These are phyloP conservation scores for Xiphorhynchus elegans DNA, from an alignment of 2,113 vertebrate genomes.

Conservation along the genomic window DNA sequence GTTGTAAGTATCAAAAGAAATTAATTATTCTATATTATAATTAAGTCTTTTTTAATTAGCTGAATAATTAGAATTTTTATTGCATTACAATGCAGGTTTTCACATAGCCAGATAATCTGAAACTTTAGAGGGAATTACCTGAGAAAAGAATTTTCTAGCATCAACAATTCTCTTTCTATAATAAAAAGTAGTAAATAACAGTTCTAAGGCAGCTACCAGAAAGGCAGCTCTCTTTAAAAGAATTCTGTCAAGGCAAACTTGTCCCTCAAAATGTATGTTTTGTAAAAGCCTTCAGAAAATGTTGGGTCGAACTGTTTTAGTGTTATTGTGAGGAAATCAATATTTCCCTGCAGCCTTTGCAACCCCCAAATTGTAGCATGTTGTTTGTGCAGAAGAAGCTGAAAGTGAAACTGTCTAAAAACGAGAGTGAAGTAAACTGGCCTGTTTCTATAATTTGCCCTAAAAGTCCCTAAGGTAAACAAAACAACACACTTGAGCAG, in stretches of 20 bases:
- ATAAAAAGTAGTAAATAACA: background rate
- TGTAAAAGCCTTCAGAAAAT: constrained; percentile 60
- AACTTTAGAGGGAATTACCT: constrained; percentile 32
- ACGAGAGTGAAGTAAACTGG: constrained; percentile 11
- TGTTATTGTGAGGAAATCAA: constrained; percentile 60
- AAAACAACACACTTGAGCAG: background rate
- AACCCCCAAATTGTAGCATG: constrained; percentile 24
- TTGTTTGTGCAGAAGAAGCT: constrained; percentile 15
- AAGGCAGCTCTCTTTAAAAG: constrained; percentile 7
- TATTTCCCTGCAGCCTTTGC: constrained; percentile 66
- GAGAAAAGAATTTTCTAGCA: background rate
- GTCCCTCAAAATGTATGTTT: constrained; percentile 58
- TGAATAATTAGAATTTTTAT: constrained; percentile 48
- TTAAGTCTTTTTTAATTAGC: constrained; percentile 62
- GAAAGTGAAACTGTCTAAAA: constrained; percentile 53
- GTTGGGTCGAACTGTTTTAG: constrained; percentile 59
- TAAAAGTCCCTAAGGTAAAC: background rate
- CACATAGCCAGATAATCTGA: background rate
- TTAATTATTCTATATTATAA: constrained; percentile 67
- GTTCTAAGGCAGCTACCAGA: background rate
- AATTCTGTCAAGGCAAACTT: constrained; percentile 29
- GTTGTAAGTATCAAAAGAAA: constrained; percentile 70
- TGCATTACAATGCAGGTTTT: background rate
- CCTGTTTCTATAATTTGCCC: background rate
- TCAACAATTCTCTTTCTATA: background rate